Evolutionary conservation across 2,113 vertebrate genomes (phyloP), one percentile per base, ranked within the genome.

Genomic region (Cairina moschata): DNA sequence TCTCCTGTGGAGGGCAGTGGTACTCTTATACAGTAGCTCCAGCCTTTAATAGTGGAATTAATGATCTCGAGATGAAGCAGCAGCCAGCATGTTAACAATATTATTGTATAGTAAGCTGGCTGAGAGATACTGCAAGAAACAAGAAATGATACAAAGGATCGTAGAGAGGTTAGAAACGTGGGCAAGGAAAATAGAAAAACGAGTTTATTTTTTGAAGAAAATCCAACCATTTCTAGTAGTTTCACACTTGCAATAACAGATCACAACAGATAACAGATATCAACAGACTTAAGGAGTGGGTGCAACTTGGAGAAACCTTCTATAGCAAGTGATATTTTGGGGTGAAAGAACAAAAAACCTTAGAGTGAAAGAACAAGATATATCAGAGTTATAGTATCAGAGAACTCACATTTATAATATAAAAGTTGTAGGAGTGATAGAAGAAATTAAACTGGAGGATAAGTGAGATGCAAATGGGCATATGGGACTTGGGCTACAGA

Each of bases 1-100:
- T 82, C 17, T 92, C 95, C 96, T 94, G 88, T 71, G 93, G 95
- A 93, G 86, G 95, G 93, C 92, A 96, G 95, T 89, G 90, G 66
- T 95, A 93, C 83, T 89, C 96, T 88, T 93, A 76, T 69, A 82
- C 65, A 88, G 76, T 69, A 91, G 28, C 50, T 93, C 31, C 48
- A 73, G 73, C n/a, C 66, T 91, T 86, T 79, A 84, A 34, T 80
- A 69, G 29, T 38, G n/a, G 69, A 86, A 77, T 92, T 88, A 67
- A 94, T 82, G 88, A 93, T 95, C 80, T 93, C 2, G 1, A 96
- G 90, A 93, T 94, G 88, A 91, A 91, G 83, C 29, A 93, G 31
- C 69, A 82, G 46, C 29, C 31, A 91, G 78, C 58, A 55, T n/a
- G 13, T 86, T 91, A 92, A 58, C 54, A 66, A 36, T 62, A 76